These are phyloP conservation scores for Andrena dorsata DNA, from an alignment of 2,888 invertebrate genomes.

Conservation along the genomic window DNA sequence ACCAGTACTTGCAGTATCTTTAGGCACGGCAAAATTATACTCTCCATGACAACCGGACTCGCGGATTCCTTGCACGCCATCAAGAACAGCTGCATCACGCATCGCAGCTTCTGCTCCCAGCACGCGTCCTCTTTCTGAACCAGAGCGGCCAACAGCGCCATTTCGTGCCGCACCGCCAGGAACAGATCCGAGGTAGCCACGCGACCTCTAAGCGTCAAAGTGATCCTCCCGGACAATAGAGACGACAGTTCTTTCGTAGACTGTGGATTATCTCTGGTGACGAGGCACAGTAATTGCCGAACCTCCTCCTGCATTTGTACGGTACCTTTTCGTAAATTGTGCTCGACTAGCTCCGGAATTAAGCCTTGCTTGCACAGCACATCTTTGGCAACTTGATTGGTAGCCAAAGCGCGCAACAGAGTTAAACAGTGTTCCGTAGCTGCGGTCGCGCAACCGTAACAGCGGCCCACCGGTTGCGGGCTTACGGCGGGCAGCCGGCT, in stretches of 20 bases:
- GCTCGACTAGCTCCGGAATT: constrained; percentile 95
- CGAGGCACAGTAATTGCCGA: constrained; percentile 93
- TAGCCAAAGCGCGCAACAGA: constrained; percentile 94
- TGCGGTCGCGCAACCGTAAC: constrained; percentile 95
- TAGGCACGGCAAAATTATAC: constrained; percentile 96
- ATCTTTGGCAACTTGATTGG: constrained; percentile 90
- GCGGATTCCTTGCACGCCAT: constrained; percentile 91
- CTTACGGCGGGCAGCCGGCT: constrained; percentile 7
- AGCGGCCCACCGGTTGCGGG: constrained; percentile 86
- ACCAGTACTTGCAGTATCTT: constrained; percentile 95
- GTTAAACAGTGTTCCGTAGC: constrained; percentile 98
- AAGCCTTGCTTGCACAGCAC: constrained; percentile 93
- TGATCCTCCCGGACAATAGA: constrained; percentile 93
- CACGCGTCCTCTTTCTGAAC: constrained; percentile 97
- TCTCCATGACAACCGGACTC: constrained; percentile 95
- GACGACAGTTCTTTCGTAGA: constrained; percentile 94
- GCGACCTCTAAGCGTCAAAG: constrained; percentile 91
- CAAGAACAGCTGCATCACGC: constrained; percentile 95
- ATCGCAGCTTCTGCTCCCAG: constrained; percentile 96
- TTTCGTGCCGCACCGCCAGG: constrained; percentile 94
- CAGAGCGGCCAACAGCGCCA: constrained; percentile 93
- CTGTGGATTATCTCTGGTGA: constrained; percentile 94
- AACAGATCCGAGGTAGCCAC: constrained; percentile 91
- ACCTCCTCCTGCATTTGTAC: constrained; percentile 95
- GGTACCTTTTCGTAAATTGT: constrained; percentile 95